Conservation (phyloP, 2,888 invertebrate genomes). For the Drosophila robusta region DNA sequence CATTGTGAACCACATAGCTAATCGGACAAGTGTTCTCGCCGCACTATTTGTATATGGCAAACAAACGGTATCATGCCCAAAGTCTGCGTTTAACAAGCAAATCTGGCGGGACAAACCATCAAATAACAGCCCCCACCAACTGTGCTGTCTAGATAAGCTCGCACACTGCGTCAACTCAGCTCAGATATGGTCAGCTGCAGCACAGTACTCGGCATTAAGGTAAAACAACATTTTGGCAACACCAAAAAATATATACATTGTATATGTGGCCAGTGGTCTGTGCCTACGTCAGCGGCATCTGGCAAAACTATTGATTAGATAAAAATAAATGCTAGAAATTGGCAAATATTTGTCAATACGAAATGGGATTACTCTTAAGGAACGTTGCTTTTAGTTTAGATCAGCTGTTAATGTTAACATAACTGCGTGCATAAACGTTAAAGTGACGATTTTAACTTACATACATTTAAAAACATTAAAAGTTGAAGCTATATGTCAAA, state of each 20-base stretch:
- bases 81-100: constrained; percentile 53
- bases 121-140: constrained; percentile 30
- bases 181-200: constrained; percentile 50
- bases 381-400: neutral
- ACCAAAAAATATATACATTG: neutral
- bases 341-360: constrained; percentile 5
- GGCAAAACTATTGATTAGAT: constrained; percentile 44
- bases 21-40: constrained; percentile 58
- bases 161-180: constrained; percentile 61
- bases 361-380: constrained; percentile 28
- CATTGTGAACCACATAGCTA: constrained; percentile 35
- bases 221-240: constrained; percentile 20
- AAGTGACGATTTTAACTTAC: neutral
- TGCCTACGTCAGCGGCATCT: constrained; percentile 26
- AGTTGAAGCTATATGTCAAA: too few species aligned
- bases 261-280: constrained; percentile 10
- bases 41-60: constrained; percentile 64
- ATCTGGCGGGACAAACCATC: constrained; percentile 32
- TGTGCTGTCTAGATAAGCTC: constrained; percentile 49
- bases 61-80: constrained; percentile 40
- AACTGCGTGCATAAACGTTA: neutral
- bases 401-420: neutral
- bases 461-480: too few species aligned
- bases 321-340: constrained; percentile 24
- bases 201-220: constrained; percentile 13